phyloP scores from a whole-genome alignment of 2,888 invertebrate species.

The Ormyrus pomaceus region DNA sequence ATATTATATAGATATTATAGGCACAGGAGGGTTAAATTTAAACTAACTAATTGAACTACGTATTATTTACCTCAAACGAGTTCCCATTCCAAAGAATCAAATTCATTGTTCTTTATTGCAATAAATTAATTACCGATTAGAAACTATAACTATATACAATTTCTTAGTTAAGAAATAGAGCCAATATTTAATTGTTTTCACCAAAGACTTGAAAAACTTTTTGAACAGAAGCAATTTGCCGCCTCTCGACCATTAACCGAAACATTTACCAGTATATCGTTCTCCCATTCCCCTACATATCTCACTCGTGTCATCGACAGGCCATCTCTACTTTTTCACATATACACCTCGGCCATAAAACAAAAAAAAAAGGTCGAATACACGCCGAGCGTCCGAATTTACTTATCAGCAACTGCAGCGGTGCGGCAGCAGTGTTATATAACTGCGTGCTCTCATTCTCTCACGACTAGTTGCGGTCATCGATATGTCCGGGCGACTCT shows the following conservation, averaged over 20 bases:
- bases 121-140: too few species aligned
- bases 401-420: slow-evolving; percentile 12
- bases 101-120: too few species aligned
- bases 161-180: too few species aligned
- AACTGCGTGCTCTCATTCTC: too few species aligned
- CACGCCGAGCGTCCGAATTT: not conserved
- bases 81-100: too few species aligned
- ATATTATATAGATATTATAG: too few species aligned
- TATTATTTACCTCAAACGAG: too few species aligned
- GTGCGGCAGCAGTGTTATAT: too few species aligned
- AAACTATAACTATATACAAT: too few species aligned
- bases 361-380: not conserved
- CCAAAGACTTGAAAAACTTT: not conserved
- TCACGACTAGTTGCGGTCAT: not conserved
- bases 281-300: not conserved
- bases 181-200: not conserved
- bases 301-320: not conserved
- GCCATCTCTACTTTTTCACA: not conserved
- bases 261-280: slow-evolving; percentile 1
- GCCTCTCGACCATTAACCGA: not conserved
- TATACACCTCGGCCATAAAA: too few species aligned
- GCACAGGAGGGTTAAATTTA: too few species aligned
- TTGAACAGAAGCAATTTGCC: not conserved
- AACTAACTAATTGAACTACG: too few species aligned
- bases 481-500: not conserved